A percentile compares a stretch with the other conserved stretches of the same genome.
Evolutionary conservation across 2,797 vertebrate genomes (phyloP).

Genomic region (Diplodus puntazzo): DNA sequence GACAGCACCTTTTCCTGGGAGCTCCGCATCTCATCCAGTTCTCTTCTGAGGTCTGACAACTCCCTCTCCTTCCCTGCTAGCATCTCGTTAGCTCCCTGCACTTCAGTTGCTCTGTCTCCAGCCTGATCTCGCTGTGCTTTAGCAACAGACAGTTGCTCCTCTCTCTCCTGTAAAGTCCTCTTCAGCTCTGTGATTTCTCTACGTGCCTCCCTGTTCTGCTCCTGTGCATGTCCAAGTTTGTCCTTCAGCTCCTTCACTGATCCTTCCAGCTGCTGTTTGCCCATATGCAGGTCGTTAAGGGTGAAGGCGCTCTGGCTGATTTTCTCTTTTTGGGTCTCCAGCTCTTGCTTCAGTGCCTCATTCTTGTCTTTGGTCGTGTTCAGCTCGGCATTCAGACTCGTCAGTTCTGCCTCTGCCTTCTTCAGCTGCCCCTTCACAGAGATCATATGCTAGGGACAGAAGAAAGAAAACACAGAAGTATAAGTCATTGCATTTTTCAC

Average conservation of each 20-base stretch:
- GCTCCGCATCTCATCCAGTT: constrained; percentile 84
- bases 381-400: constrained; percentile 84
- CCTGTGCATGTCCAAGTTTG: constrained; percentile 85
- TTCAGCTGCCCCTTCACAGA: constrained; percentile 90
- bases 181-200: constrained; percentile 85
- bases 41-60: constrained; percentile 82
- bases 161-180: constrained; percentile 83
- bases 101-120: constrained; percentile 57
- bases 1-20: constrained; percentile 85
- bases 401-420: constrained; percentile 83
- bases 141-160: constrained; percentile 82
- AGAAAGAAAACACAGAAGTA: not conserved
- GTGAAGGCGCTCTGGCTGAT: constrained; percentile 87
- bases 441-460: constrained; percentile 91
- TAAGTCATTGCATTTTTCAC: not conserved
- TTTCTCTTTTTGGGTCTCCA: constrained; percentile 88
- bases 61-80: constrained; percentile 84
- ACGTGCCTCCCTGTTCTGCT: constrained; percentile 77
- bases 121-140: constrained; percentile 73
- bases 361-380: constrained; percentile 85
- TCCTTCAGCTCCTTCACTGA: constrained; percentile 87
- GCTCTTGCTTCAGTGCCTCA: constrained; percentile 80
- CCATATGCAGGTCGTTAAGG: constrained; percentile 90
- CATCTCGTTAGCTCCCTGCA: constrained; percentile 58
- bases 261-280: constrained; percentile 88